Evolutionary conservation across 2,797 vertebrate species (phyloP).

Genomic region (Cyprinella venusta): DNA sequence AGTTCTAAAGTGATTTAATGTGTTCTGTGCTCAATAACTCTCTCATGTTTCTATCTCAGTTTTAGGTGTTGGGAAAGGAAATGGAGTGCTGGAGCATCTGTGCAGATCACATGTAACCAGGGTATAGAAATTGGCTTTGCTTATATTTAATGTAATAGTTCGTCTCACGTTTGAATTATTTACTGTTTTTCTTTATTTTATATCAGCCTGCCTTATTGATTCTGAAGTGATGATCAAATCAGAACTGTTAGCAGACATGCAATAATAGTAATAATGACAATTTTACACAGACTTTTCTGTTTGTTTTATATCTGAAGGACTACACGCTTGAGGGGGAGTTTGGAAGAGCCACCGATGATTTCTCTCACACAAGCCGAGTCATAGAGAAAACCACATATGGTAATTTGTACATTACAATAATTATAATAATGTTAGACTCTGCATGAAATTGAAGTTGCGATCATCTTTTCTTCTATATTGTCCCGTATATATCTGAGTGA

Average conservation of each 20-base stretch:
- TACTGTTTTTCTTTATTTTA: constrained; percentile 7
- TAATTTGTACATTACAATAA: constrained; percentile 67
- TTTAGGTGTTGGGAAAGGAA: constrained; percentile 82
- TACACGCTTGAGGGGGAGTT: constrained; percentile 88
- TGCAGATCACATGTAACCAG: constrained; percentile 80
- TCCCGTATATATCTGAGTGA: neutral
- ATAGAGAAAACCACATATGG: constrained; percentile 91
- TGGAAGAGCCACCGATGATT: constrained; percentile 89
- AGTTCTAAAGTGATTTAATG: neutral
- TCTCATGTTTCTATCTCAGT: constrained; percentile 72
- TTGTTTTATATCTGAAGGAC: constrained; percentile 74
- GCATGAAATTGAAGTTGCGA: neutral
- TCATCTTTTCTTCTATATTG: neutral
- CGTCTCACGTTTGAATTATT: neutral
- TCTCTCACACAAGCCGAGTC: constrained; percentile 81
- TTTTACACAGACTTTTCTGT: neutral
- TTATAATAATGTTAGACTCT: neutral
- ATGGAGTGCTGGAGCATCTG: constrained; percentile 79
- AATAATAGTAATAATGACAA: neutral
- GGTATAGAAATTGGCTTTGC: constrained; percentile 72
- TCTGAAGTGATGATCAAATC: neutral
- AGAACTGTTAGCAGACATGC: neutral
- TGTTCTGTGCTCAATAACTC: neutral
- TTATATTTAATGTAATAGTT: neutral
- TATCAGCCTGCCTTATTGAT: neutral